These are phyloP conservation scores for Gasterosteus nipponicus DNA, from an alignment of 2,113 vertebrate species.

Conservation along the genomic window DNA sequence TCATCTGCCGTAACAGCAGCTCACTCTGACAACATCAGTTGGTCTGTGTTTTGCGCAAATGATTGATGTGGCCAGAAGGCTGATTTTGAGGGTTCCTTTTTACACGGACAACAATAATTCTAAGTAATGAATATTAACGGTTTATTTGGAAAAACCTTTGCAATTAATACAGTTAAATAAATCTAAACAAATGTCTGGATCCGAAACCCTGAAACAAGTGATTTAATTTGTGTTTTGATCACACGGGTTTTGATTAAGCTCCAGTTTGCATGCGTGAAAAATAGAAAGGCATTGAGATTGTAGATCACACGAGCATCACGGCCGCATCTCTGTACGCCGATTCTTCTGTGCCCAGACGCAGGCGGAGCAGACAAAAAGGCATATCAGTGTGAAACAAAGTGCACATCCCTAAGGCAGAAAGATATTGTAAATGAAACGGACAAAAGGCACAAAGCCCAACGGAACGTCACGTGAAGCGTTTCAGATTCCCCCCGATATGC, in stretches of 20 bases:
- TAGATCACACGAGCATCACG: conserved; percentile 47
- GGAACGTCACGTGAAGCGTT: conserved; percentile 64
- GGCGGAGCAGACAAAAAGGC: conserved; percentile 63
- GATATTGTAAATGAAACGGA: conserved; percentile 76
- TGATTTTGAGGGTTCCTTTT: not conserved
- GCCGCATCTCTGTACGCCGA: conserved; percentile 38
- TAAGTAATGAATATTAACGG: not conserved
- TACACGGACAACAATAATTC: not conserved
- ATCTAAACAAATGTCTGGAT: not conserved
- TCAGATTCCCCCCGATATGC: conserved; percentile 72
- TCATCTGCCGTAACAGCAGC: not conserved
- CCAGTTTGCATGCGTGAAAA: conserved; percentile 17
- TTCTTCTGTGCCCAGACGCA: conserved; percentile 48
- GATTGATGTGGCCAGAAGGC: not conserved
- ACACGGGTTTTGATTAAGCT: conserved; percentile 1
- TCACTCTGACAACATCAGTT: not conserved
- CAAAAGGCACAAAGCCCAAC: conserved; percentile 59
- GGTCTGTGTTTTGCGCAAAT: not conserved
- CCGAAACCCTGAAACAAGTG: not conserved
- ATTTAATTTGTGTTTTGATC: not conserved
- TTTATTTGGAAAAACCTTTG: not conserved
- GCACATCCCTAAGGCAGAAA: conserved; percentile 63
- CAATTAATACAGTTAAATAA: not conserved
- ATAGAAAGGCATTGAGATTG: conserved; percentile 3
- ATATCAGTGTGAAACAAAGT: conserved; percentile 77